Evolutionary conservation across 35 echinoderm and acorn worm genomes (phyloP).

Genomic region (Patiria miniata): DNA sequence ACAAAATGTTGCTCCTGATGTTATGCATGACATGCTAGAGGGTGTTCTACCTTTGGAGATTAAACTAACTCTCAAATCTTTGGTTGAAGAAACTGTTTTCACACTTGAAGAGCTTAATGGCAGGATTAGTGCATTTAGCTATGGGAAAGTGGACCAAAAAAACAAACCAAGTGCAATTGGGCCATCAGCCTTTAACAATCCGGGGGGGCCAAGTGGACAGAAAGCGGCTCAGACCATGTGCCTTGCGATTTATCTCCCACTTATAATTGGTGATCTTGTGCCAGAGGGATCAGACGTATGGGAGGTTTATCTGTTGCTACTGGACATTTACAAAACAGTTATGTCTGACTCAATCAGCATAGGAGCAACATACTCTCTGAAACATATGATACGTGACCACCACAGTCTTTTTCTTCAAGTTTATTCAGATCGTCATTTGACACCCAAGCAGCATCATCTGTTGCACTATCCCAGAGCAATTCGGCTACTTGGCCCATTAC

Average conservation of each 20-base stretch:
- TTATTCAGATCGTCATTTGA: conserved; percentile 23
- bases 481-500: conserved; percentile 1
- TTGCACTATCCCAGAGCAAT: conserved; percentile 45
- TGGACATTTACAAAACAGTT: conserved; percentile 55
- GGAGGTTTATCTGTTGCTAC: conserved; percentile 49
- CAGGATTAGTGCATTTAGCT: conserved; percentile 47
- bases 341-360: conserved; percentile 31
- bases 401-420: conserved; percentile 43
- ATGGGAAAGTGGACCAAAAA: conserved; percentile 54
- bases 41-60: conserved; percentile 63
- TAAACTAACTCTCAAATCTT: conserved; percentile 31
- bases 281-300: conserved; percentile 30
- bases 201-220: conserved; percentile 55
- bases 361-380: conserved; percentile 19
- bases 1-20: conserved; percentile 34
- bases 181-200: conserved; percentile 37
- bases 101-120: conserved; percentile 54
- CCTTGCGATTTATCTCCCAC: conserved; percentile 22
- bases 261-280: conserved; percentile 62
- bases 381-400: conserved; percentile 48
- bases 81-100: conserved; percentile 52
- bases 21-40: conserved; percentile 71
- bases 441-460: conserved; percentile 68
- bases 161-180: conserved; percentile 56
- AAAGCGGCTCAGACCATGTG: conserved; percentile 56